Evolutionary conservation across 2,888 invertebrate species (phyloP).

Genomic region (Pasiphila rectangulata): DNA sequence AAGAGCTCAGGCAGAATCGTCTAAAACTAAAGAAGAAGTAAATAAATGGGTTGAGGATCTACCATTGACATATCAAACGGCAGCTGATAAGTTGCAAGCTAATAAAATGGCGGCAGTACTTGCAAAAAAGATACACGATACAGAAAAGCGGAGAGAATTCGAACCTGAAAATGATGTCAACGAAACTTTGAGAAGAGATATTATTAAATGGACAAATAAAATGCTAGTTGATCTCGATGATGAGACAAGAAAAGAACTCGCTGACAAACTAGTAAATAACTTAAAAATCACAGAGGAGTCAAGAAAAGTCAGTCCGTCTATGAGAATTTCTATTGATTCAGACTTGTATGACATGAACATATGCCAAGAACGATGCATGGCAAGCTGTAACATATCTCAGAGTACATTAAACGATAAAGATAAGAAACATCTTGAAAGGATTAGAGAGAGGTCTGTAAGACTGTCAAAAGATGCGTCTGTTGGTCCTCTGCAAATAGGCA

Average conservation of each 20-base stretch:
- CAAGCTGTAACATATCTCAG: neutral
- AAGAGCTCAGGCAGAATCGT: constrained; percentile 45
- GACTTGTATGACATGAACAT: neutral
- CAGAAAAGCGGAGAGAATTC: constrained; percentile 42
- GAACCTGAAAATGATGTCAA: constrained; percentile 26
- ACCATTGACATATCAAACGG: constrained; percentile 37
- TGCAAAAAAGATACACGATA: constrained; percentile 46
- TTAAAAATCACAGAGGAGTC: constrained; percentile 38
- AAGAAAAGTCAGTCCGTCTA: constrained; percentile 36
- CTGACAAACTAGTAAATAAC: constrained; percentile 37
- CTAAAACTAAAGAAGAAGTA: constrained; percentile 48
- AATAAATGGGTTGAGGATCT: constrained; percentile 46
- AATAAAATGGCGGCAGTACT: constrained; percentile 45
- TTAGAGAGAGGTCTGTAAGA: neutral
- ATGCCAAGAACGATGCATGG: neutral
- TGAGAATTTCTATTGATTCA: neutral
- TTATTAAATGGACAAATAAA: constrained; percentile 45
- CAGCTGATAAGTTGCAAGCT: constrained; percentile 33
- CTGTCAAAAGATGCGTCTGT: no score
- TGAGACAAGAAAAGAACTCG: constrained; percentile 20
- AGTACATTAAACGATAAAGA: neutral
- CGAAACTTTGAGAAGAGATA: constrained; percentile 39
- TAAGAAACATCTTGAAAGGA: neutral
- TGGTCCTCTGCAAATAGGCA: neutral
- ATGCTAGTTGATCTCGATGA: constrained; percentile 36